phyloP scores from a whole-genome alignment of 1,140 invertebrate genomes.

The Aphis gossypii region DNA sequence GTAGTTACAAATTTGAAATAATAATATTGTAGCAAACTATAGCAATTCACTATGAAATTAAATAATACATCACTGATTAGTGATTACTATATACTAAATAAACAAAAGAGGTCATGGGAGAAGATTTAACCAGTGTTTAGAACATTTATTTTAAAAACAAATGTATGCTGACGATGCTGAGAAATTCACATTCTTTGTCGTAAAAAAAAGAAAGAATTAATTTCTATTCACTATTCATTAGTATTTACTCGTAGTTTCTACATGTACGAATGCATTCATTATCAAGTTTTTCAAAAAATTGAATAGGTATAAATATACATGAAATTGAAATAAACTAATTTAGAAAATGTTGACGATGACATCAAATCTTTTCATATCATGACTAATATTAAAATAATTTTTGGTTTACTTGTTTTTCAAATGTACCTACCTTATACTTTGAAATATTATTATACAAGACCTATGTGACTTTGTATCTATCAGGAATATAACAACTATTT shows the following conservation, averaged over 20 bases:
- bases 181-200: neutral
- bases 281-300: neutral
- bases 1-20: neutral
- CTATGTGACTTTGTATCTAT: no score
- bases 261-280: neutral
- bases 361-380: neutral
- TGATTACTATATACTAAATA: neutral
- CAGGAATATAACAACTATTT: no score
- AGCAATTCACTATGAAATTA: neutral
- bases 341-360: neutral
- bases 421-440: no score
- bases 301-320: neutral
- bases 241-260: conserved; percentile 1
- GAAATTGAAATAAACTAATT: neutral
- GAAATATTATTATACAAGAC: no score
- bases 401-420: neutral
- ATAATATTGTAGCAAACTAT: neutral
- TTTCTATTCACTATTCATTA: conserved; percentile 24
- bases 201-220: neutral
- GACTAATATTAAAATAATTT: neutral
- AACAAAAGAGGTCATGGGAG: neutral
- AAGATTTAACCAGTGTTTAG: neutral
- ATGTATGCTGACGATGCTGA: neutral
- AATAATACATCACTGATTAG: conserved; percentile 8
- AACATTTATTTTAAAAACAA: neutral